Percentiles rank a stretch among this genome's conserved stretches.
phyloP scores from a whole-genome alignment of 1,140 invertebrate genomes.

The Triops cancriformis region DNA sequence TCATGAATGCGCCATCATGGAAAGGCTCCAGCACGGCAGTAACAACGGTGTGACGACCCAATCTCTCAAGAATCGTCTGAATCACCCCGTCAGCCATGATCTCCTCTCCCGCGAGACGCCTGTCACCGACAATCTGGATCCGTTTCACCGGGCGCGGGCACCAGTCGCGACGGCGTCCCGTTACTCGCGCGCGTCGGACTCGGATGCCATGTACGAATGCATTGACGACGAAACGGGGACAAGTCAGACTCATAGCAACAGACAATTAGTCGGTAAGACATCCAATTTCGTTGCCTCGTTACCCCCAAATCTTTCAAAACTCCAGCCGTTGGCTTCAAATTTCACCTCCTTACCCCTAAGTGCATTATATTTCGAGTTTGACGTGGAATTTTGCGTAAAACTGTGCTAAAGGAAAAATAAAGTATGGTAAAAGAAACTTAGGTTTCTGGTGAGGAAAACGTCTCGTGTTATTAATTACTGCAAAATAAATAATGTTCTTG shows the following conservation, averaged over 20 bases:
- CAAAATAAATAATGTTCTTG: too few relatives aligned
- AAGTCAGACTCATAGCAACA: not conserved
- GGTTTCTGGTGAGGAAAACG: too few relatives aligned
- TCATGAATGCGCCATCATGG: not conserved
- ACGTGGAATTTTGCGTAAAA: too few relatives aligned
- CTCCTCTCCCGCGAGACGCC: not conserved
- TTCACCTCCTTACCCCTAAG: too few relatives aligned
- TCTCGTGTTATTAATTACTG: too few relatives aligned
- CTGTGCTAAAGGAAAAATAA: too few relatives aligned
- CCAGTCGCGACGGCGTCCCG: not conserved
- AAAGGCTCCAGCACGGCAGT: not conserved
- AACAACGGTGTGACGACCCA: not conserved
- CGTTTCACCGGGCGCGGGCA: not conserved
- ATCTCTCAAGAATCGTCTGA: not conserved
- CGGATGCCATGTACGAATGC: constrained; percentile 5
- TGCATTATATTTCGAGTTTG: too few relatives aligned
- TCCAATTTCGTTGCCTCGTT: not conserved
- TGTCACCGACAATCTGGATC: not conserved
- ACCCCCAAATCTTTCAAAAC: too few relatives aligned
- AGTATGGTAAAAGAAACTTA: too few relatives aligned
- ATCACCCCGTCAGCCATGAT: not conserved
- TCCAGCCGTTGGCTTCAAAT: too few relatives aligned
- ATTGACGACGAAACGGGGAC: not conserved
- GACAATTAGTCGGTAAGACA: not conserved
- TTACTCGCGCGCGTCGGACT: not conserved